phyloP scores from a whole-genome alignment of 1,140 invertebrate species.

The Cephus cinctus region DNA sequence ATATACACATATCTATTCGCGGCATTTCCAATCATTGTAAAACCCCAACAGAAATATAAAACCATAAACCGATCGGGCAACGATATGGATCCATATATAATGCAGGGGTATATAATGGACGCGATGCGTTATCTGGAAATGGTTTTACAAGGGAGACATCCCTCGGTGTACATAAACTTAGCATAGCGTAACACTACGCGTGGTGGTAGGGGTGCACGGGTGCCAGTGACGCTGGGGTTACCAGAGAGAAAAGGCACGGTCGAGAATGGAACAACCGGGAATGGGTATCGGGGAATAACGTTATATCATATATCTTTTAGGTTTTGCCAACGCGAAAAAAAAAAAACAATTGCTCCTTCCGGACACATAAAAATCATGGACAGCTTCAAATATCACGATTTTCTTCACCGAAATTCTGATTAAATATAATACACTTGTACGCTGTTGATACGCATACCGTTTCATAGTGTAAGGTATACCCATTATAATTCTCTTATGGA shows the following conservation, averaged over 20 bases:
- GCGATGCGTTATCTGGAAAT: constrained; percentile 53
- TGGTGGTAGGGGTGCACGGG: constrained; percentile 17
- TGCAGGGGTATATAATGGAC: constrained; percentile 34
- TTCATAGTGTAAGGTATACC: no score
- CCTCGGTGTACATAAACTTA: constrained; percentile 50
- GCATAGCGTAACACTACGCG: constrained; percentile 26
- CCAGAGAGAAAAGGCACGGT: constrained; percentile 20
- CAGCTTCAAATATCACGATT: no score
- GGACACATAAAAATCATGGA: constrained; percentile 46
- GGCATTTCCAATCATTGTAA: constrained; percentile 56
- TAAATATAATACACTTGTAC: no score
- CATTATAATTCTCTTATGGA: no score
- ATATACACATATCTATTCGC: constrained; percentile 44
- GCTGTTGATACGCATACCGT: no score
- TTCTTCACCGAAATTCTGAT: no score
- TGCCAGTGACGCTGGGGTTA: no score
- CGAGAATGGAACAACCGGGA: constrained; percentile 28
- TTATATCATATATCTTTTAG: constrained; percentile 27
- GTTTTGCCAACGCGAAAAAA: constrained; percentile 15
- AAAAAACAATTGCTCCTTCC: constrained; percentile 45
- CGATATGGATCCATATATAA: constrained; percentile 48
- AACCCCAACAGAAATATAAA: constrained; percentile 51
- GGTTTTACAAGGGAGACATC: constrained; percentile 56
- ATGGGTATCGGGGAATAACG: constrained; percentile 39
- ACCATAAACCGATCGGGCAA: constrained; percentile 53